A percentile compares a stretch with the other conserved stretches of the same genome.
These are phyloP conservation scores for Spicauda simplicius DNA, from an alignment of 2,888 invertebrate genomes.

Conservation along the genomic window DNA sequence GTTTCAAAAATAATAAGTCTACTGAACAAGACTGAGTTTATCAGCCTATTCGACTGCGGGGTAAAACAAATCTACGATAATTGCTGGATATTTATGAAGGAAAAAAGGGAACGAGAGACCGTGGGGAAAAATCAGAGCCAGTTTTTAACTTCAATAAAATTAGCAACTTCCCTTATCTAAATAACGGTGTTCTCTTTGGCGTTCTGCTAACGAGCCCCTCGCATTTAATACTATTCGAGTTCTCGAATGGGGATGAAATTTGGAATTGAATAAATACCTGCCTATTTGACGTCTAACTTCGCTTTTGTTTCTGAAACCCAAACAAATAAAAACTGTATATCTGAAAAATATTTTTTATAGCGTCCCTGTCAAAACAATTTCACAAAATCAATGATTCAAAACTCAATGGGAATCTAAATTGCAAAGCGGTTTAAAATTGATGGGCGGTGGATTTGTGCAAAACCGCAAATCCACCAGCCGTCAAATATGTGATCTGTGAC, in stretches of 20 bases:
- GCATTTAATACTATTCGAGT: slow-evolving; percentile 23
- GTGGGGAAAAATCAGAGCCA: slow-evolving; percentile 52
- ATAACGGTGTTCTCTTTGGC: slow-evolving; percentile 32
- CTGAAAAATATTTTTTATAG: no score
- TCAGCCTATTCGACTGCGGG: slow-evolving; percentile 33
- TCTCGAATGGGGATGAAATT: background rate
- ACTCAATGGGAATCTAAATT: slow-evolving; percentile 34
- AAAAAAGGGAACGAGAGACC: slow-evolving; percentile 56
- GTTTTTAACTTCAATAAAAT: slow-evolving; percentile 36
- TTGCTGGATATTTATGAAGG: slow-evolving; percentile 58
- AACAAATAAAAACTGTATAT: no score
- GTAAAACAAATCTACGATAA: slow-evolving; percentile 49
- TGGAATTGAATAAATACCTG: background rate
- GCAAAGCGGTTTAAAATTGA: slow-evolving; percentile 37
- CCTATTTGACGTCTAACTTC: background rate
- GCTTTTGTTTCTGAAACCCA: background rate
- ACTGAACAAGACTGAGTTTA: slow-evolving; percentile 8
- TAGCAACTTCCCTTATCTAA: slow-evolving; percentile 32
- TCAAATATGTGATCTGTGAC: slow-evolving; percentile 35
- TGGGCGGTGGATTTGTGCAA: slow-evolving; percentile 29
- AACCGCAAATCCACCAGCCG: slow-evolving; percentile 37
- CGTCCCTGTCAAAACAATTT: slow-evolving; percentile 14
- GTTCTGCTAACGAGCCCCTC: slow-evolving; percentile 16
- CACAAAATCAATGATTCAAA: slow-evolving; percentile 26
- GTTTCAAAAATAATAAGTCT: slow-evolving; percentile 12